These are phyloP conservation scores for Chelon labrosus DNA, from an alignment of 2,797 vertebrate species.

Conservation along the genomic window DNA sequence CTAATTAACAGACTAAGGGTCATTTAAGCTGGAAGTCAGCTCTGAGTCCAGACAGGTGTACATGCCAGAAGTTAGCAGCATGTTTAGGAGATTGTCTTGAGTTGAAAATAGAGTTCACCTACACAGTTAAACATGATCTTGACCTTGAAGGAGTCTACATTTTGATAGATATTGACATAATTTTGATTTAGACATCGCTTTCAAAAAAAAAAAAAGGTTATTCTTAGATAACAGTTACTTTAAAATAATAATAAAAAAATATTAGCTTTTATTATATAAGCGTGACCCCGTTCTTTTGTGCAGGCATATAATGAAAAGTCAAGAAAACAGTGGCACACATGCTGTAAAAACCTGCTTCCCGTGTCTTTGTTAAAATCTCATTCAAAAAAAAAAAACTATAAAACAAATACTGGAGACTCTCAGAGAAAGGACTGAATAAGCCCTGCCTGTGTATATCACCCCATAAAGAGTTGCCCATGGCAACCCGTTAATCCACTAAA, in stretches of 20 bases:
- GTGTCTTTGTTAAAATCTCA: slow-evolving; percentile 19
- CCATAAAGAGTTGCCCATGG: slow-evolving; percentile 50
- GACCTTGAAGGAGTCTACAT: slow-evolving; percentile 12
- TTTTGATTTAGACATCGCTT: not conserved
- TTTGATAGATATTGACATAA: slow-evolving; percentile 26
- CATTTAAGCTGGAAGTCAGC: slow-evolving; percentile 10
- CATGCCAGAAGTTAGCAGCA: not conserved
- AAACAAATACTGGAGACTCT: slow-evolving; percentile 17
- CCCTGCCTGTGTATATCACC: slow-evolving; percentile 19
- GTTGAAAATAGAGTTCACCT: slow-evolving; percentile 17
- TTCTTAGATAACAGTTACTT: not conserved
- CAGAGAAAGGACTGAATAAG: slow-evolving; percentile 28
- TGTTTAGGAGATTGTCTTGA: not conserved
- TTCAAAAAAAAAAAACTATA: slow-evolving; percentile 7
- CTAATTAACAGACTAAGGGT: slow-evolving; percentile 11
- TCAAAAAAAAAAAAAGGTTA: not conserved
- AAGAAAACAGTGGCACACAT: slow-evolving; percentile 14
- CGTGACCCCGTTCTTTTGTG: not conserved
- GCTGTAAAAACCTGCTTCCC: slow-evolving; percentile 17
- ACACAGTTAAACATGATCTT: slow-evolving; percentile 1
- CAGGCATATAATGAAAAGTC: slow-evolving; percentile 6
- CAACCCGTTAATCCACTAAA: slow-evolving; percentile 58
- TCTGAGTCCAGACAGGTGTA: slow-evolving; percentile 11
- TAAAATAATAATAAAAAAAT: slow-evolving; percentile 1
- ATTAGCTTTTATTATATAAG: not conserved